A percentile compares a stretch with the other conserved stretches of the same genome.
Evolutionary conservation across 2,888 invertebrate species (phyloP).

Genomic region (Lepidocyrtinus sp.): DNA sequence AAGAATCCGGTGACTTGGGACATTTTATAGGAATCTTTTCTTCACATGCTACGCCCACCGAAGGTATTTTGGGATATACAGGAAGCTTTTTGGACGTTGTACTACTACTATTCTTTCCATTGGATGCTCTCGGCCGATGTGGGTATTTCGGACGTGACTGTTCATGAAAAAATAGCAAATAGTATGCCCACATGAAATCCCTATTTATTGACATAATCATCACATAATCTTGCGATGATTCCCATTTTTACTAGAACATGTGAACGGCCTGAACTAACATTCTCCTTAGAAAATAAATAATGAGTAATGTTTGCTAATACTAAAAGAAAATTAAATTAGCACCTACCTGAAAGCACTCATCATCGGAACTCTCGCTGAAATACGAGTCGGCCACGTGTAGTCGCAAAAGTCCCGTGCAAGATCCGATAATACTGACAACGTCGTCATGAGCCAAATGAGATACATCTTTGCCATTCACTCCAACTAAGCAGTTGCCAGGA

Average conservation of each 20-base stretch:
- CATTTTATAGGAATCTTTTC: constrained; percentile 50
- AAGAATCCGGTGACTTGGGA: constrained; percentile 53
- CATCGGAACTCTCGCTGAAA: constrained; percentile 88
- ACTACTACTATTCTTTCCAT: constrained; percentile 49
- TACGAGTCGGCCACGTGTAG: constrained; percentile 91
- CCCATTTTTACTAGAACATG: no score
- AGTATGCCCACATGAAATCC: background rate
- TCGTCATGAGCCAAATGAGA: constrained; percentile 94
- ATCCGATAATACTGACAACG: constrained; percentile 91
- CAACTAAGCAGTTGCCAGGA: constrained; percentile 92
- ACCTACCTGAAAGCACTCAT: constrained; percentile 74
- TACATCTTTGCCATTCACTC: constrained; percentile 92
- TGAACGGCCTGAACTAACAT: no score
- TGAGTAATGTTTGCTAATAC: background rate
- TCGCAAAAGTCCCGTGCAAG: constrained; percentile 85
- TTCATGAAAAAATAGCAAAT: constrained; percentile 36
- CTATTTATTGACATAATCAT: background rate
- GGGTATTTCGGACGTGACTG: constrained; percentile 78
- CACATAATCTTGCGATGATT: no score
- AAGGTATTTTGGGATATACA: constrained; percentile 56
- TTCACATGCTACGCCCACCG: constrained; percentile 35
- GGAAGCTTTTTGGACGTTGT: constrained; percentile 60
- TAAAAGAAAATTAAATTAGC: background rate
- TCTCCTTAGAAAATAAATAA: background rate
- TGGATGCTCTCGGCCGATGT: constrained; percentile 73